These are phyloP conservation scores for Nephrotoma guestfalica DNA, from an alignment of 2,888 invertebrate species.

Conservation along the genomic window DNA sequence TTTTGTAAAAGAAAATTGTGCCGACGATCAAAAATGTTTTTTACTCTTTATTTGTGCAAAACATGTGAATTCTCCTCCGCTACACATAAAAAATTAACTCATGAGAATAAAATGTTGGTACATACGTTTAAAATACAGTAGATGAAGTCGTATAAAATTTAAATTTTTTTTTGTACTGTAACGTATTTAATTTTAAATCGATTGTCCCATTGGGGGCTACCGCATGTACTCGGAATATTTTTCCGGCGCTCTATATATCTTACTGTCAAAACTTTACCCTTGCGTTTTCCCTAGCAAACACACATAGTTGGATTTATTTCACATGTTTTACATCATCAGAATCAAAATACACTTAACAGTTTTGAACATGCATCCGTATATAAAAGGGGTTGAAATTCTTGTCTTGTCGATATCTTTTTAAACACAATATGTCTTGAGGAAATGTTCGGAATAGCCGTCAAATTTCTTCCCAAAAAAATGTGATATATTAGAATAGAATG, in stretches of 20 bases:
- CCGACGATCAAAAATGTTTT: neutral
- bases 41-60: too few species aligned
- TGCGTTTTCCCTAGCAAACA: neutral
- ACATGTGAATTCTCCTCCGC: too few species aligned
- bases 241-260: neutral
- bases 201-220: slow-evolving; percentile 4
- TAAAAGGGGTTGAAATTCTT: neutral
- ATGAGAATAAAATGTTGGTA: neutral
- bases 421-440: neutral
- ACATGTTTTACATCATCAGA: slow-evolving; percentile 6
- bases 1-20: neutral
- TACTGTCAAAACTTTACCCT: neutral
- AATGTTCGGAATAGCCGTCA: neutral
- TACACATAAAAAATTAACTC: neutral
- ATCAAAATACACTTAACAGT: neutral
- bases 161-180: neutral
- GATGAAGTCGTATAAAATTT: neutral
- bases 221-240: neutral
- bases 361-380: neutral
- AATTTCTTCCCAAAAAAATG: neutral
- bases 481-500: neutral
- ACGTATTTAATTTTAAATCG: neutral
- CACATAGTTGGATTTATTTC: slow-evolving; percentile 6
- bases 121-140: neutral
- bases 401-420: neutral